Conservation (phyloP, 2,888 invertebrate species). For the Epinotia nisella region DNA sequence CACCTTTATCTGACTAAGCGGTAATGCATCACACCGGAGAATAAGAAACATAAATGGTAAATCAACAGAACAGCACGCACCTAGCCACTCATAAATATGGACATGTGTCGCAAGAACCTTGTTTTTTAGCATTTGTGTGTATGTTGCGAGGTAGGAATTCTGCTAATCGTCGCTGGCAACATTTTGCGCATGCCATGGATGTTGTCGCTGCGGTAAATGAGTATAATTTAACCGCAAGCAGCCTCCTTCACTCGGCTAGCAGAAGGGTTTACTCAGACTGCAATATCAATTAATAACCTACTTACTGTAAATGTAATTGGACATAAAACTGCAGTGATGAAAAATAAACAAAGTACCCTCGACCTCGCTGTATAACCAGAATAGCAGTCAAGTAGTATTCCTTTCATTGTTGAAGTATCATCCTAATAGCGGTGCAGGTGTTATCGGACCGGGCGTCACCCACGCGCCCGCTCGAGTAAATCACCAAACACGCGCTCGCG, state of each 20-base stretch:
- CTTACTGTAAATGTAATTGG: slow-evolving; percentile 1
- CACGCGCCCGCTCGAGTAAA: slow-evolving; percentile 66
- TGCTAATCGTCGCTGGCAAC: slow-evolving; percentile 79
- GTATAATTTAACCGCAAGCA: slow-evolving; percentile 76
- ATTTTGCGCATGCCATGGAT: slow-evolving; percentile 75
- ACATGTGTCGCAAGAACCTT: slow-evolving; percentile 72
- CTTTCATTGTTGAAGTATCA: slow-evolving; percentile 46
- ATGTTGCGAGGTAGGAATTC: slow-evolving; percentile 79
- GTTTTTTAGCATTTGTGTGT: slow-evolving; percentile 78
- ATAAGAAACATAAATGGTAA: slow-evolving; percentile 67
- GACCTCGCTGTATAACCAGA: slow-evolving; percentile 6
- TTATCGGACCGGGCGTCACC: slow-evolving; percentile 58
- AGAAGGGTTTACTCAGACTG: slow-evolving; percentile 48
- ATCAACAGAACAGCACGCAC: slow-evolving; percentile 64
- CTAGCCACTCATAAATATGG: slow-evolving; percentile 51
- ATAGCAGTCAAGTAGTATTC: slow-evolving; percentile 1
- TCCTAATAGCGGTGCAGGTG: slow-evolving; percentile 57
- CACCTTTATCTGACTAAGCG: slow-evolving; percentile 63
- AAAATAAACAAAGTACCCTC: neutral
- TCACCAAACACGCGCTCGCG: slow-evolving; percentile 67
- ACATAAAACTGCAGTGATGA: neutral
- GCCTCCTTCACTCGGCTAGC: slow-evolving; percentile 58
- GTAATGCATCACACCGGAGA: slow-evolving; percentile 54
- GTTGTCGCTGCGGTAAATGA: slow-evolving; percentile 75
- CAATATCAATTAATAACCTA: slow-evolving; percentile 10